These are phyloP conservation scores for Dipodomys spectabilis DNA, from an alignment of 2,113 vertebrate genomes.

Conservation along the genomic window DNA sequence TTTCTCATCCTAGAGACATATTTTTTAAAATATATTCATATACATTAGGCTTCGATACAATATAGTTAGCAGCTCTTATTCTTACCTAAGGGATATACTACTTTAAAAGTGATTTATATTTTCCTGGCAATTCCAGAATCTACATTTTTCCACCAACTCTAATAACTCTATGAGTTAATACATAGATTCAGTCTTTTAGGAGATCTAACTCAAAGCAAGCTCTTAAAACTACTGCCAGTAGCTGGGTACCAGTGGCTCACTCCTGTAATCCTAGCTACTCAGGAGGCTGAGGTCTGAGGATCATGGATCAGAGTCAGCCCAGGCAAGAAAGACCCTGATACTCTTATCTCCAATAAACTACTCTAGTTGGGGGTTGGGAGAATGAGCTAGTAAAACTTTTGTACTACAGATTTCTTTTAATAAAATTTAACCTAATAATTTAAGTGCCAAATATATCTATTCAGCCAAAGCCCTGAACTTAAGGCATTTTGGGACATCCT, in stretches of 20 bases:
- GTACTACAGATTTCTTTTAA: not conserved
- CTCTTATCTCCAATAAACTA: too few relatives aligned
- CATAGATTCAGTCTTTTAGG: not conserved
- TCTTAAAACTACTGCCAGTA: not conserved
- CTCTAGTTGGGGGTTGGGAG: too few relatives aligned
- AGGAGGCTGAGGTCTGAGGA: too few relatives aligned
- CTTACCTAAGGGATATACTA: not conserved
- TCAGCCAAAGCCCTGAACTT: not conserved
- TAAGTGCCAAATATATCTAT: not conserved
- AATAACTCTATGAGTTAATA: not conserved
- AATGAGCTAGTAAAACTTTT: not conserved
- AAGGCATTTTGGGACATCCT: not conserved
- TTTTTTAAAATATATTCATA: not conserved
- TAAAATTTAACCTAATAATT: constrained; percentile 10
- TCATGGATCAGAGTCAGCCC: too few relatives aligned
- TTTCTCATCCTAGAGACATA: constrained; percentile 38
- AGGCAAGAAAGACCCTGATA: too few relatives aligned
- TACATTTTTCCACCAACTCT: not conserved
- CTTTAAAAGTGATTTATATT: constrained; percentile 21
- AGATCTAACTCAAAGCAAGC: constrained; percentile 45
- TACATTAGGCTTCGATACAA: not conserved
- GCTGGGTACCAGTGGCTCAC: too few relatives aligned
- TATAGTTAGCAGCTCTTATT: not conserved
- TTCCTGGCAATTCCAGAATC: constrained; percentile 30
- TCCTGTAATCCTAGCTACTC: too few relatives aligned